Percentiles rank a stretch among this genome's conserved stretches.
Conservation (phyloP, 2,797 vertebrate genomes). For the Crax fasciolata region DNA sequence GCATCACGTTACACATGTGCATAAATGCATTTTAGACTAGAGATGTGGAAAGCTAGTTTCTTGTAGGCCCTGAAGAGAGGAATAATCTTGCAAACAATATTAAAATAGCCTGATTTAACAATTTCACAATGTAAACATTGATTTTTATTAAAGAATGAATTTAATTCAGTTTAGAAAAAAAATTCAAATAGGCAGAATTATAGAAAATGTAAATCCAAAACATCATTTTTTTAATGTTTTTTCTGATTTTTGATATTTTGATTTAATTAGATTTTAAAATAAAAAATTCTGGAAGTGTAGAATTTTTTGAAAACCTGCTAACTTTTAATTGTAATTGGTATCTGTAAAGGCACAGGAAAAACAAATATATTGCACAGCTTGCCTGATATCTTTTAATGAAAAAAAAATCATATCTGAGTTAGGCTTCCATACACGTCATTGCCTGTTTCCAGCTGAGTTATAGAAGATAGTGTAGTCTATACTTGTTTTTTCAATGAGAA, state of each 20-base stretch:
- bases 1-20: neutral
- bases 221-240: neutral
- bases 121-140: neutral
- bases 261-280: neutral
- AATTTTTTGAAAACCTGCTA: neutral
- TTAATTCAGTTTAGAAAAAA: neutral
- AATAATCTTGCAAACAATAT: neutral
- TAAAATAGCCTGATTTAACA: neutral
- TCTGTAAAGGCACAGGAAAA: neutral
- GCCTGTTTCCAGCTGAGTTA: neutral
- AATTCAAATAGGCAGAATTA: neutral
- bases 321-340: neutral
- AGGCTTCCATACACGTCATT: neutral
- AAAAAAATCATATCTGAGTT: neutral
- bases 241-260: neutral
- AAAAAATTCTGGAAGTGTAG: rapidly evolving
- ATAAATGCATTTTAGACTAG: neutral
- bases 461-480: neutral
- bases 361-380: neutral
- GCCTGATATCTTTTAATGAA: neutral
- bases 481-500: slow-evolving; percentile 41
- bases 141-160: neutral
- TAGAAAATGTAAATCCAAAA: neutral
- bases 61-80: neutral
- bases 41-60: neutral